Percentiles rank a stretch among this genome's conserved stretches.
phyloP scores from a whole-genome alignment of 2,113 vertebrate genomes.

The Riparia riparia region DNA sequence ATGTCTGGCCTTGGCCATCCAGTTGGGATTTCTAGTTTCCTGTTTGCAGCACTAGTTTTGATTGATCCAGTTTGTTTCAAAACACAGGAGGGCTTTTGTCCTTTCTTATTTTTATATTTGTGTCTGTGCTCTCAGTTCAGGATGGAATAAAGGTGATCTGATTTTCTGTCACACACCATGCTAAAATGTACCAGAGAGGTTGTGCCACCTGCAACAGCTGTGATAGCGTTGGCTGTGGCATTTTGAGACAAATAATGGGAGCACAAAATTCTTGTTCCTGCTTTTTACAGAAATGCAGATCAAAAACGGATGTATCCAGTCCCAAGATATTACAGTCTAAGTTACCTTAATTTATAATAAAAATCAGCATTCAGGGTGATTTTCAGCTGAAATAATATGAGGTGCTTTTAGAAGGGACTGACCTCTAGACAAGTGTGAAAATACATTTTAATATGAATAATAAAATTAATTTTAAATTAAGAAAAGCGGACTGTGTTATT shows the following conservation, averaged over 20 bases:
- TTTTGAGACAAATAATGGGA: background rate
- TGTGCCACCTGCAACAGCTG: background rate
- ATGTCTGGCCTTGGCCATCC: background rate
- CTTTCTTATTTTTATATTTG: background rate
- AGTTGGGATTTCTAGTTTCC: background rate
- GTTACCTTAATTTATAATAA: background rate
- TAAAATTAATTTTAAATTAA: background rate
- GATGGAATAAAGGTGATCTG: background rate
- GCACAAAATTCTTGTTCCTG: background rate
- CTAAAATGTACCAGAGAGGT: background rate
- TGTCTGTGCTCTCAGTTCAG: background rate
- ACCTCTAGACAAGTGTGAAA: background rate
- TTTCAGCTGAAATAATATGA: background rate
- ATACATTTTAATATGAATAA: background rate
- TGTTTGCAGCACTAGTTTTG: background rate
- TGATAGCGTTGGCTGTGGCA: background rate
- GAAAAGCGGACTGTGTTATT: background rate
- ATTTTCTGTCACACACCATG: background rate
- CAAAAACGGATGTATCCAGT: background rate
- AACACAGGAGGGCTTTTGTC: background rate
- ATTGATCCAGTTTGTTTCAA: background rate
- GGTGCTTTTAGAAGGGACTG: background rate
- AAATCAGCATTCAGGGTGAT: background rate
- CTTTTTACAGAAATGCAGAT: background rate
- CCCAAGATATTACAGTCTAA: background rate